phyloP scores from a whole-genome alignment of 2,888 invertebrate species.

The Oithona nana region DNA sequence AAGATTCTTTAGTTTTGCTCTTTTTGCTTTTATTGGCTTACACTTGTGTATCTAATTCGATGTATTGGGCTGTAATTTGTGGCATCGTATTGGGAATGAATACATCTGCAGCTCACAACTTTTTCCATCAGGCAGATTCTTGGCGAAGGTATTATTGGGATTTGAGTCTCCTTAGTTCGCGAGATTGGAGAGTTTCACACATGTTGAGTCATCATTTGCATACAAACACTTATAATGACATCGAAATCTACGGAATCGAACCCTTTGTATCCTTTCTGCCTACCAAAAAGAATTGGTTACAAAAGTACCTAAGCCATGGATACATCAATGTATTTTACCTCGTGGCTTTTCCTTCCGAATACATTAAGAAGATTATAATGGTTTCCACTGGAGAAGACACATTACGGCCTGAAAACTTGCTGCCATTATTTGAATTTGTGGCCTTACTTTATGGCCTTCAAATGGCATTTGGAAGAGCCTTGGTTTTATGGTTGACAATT shows the following conservation, averaged over 20 bases:
- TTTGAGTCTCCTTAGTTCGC: conserved; percentile 41
- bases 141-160: conserved; percentile 61
- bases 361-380: conserved; percentile 17
- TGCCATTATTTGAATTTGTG: conserved; percentile 20
- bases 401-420: conserved; percentile 20
- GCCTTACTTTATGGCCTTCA: conserved; percentile 16
- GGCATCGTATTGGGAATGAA: conserved; percentile 40
- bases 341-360: conserved; percentile 20
- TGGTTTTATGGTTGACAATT: conserved; percentile 21
- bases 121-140: conserved; percentile 50
- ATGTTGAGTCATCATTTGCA: conserved; percentile 56
- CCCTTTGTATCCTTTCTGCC: conserved; percentile 48
- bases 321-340: conserved; percentile 32
- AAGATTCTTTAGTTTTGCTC: neutral
- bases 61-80: conserved; percentile 27
- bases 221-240: conserved; percentile 53
- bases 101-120: conserved; percentile 49
- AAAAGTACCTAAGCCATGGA: conserved; percentile 35
- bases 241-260: conserved; percentile 35
- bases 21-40: neutral
- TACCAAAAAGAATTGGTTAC: conserved; percentile 31
- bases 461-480: conserved; percentile 10
- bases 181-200: conserved; percentile 54
- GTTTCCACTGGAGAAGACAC: conserved; percentile 16
- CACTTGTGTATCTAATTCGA: neutral